A percentile compares a stretch with the other conserved stretches of the same genome.
These are phyloP conservation scores for Calliopsis andreniformis DNA, from an alignment of 1,140 invertebrate genomes.

Conservation along the genomic window DNA sequence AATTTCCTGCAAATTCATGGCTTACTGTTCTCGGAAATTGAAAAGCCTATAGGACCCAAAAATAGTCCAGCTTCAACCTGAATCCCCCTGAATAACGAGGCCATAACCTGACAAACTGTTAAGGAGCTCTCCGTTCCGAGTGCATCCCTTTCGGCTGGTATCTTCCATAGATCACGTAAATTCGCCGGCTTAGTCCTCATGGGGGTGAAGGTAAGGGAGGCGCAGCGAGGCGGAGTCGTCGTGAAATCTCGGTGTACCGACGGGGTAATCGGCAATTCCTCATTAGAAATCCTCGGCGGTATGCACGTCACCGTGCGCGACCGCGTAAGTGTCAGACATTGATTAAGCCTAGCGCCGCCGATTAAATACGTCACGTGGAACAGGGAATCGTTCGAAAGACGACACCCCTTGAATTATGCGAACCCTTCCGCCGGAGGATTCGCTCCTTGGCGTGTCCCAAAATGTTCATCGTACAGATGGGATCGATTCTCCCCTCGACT, in stretches of 20 bases:
- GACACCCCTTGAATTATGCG: constrained; percentile 58
- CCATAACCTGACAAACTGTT: constrained; percentile 10
- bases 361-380: constrained; percentile 60
- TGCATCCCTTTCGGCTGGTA: constrained; percentile 21
- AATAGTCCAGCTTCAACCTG: background rate
- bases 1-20: background rate
- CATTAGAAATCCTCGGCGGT: constrained; percentile 57
- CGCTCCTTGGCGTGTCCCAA: background rate
- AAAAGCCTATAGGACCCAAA: background rate
- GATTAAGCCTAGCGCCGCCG: constrained; percentile 56
- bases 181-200: constrained; percentile 47
- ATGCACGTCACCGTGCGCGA: constrained; percentile 42
- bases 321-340: constrained; percentile 60
- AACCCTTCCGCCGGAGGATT: constrained; percentile 8
- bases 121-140: background rate
- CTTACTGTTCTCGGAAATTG: too few species aligned
- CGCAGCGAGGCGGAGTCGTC: constrained; percentile 2
- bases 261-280: constrained; percentile 63
- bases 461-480: background rate
- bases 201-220: background rate
- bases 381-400: constrained; percentile 41
- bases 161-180: constrained; percentile 41
- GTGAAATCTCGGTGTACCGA: constrained; percentile 42
- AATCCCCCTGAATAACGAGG: background rate
- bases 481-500: background rate